Evolutionary conservation across 2,797 vertebrate species (phyloP).

Genomic region (Mormyrus hasselquistii): DNA sequence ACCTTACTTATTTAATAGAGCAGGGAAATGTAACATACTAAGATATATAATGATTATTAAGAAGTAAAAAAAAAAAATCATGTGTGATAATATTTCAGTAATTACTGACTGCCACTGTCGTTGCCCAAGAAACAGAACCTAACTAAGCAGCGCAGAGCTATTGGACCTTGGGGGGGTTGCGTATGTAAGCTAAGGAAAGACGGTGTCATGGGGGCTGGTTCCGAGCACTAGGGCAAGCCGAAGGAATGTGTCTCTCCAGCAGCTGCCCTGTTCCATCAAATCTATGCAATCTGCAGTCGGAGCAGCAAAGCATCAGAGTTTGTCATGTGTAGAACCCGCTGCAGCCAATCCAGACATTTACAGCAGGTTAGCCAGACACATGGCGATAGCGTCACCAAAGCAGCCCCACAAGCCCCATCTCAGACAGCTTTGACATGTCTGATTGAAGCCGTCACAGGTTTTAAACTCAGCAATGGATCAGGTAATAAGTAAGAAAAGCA

Average conservation of each 20-base stretch:
- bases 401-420: background rate
- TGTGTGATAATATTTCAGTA: background rate
- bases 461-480: background rate
- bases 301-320: constrained; percentile 52
- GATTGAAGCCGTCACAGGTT: constrained; percentile 1
- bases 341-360: constrained; percentile 26
- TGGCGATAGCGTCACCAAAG: background rate
- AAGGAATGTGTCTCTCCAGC: constrained; percentile 59
- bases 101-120: background rate
- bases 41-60: background rate
- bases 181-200: constrained; percentile 35
- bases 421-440: background rate
- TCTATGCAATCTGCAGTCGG: constrained; percentile 42
- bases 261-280: constrained; percentile 64
- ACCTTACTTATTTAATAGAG: background rate
- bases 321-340: constrained; percentile 49
- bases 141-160: background rate
- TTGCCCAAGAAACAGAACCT: background rate
- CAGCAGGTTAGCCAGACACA: constrained; percentile 19
- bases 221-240: constrained; percentile 42
- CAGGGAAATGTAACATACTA: background rate
- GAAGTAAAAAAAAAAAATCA: background rate
- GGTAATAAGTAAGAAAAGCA: background rate
- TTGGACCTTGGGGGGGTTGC: constrained; percentile 12
- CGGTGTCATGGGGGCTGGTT: constrained; percentile 37